Conservation (phyloP, 2,113 vertebrate species). For the Motacilla tschutschensis region DNA sequence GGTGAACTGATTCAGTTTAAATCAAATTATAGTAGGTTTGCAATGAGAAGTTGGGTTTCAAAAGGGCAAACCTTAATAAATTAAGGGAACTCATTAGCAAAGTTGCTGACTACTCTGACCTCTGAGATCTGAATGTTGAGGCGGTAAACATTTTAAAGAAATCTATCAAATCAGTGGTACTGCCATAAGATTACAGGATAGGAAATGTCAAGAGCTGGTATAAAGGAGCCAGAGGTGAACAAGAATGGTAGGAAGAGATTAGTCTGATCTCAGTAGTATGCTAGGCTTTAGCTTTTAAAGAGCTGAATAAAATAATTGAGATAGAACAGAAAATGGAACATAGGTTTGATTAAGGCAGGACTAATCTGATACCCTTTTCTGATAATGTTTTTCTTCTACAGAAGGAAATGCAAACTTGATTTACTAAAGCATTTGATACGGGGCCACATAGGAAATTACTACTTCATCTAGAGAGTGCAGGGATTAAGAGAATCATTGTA, state of each 20-base stretch:
- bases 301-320: not conserved
- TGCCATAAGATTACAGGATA: not conserved
- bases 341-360: not conserved
- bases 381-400: not conserved
- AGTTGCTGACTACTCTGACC: not conserved
- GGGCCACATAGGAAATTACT: conserved; percentile 33
- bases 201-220: not conserved
- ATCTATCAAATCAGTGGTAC: not conserved
- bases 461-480: not conserved
- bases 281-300: not conserved
- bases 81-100: conserved; percentile 9
- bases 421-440: not conserved
- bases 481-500: conserved; percentile 33
- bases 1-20: not conserved
- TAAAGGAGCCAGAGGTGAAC: not conserved
- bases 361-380: not conserved
- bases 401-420: not conserved
- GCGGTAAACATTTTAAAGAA: conserved; percentile 6
- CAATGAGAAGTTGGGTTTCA: not conserved
- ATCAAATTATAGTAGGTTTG: not conserved
- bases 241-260: not conserved
- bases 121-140: not conserved
- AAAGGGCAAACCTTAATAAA: conserved; percentile 7
- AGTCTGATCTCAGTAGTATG: not conserved
- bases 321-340: not conserved